Conservation (phyloP, 2,888 invertebrate genomes). For the Netelia virgata region DNA sequence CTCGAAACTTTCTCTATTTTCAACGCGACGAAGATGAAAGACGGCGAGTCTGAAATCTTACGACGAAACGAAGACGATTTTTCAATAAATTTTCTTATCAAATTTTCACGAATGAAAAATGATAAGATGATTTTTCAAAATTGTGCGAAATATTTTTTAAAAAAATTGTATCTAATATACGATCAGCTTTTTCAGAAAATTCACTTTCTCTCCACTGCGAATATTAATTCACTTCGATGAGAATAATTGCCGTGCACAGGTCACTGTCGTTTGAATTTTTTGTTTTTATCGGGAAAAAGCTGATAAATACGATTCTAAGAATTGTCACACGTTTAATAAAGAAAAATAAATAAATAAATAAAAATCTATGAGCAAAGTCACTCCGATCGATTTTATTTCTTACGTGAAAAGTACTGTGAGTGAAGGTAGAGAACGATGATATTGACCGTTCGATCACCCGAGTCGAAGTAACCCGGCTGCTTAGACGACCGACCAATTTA, state of each 20-base stretch:
- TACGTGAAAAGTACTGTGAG: background rate
- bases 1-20: constrained; percentile 4
- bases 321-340: background rate
- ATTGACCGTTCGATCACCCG: constrained; percentile 74
- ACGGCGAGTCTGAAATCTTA: background rate
- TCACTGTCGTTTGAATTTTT: no score
- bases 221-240: no score
- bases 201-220: no score
- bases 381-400: constrained; percentile 8
- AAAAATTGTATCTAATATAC: no score
- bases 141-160: no score
- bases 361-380: background rate
- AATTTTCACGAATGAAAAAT: no score
- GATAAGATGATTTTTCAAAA: no score
- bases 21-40: background rate
- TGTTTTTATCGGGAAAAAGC: background rate
- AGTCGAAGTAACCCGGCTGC: constrained; percentile 77
- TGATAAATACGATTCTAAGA: background rate
- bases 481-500: constrained; percentile 78
- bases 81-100: no score
- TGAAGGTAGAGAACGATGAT: constrained; percentile 65
- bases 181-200: no score
- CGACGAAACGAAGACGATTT: no score
- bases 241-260: no score
- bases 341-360: no score